These are phyloP conservation scores for Andinoacara biseriatus DNA, from an alignment of 2,113 vertebrate genomes.

Conservation along the genomic window DNA sequence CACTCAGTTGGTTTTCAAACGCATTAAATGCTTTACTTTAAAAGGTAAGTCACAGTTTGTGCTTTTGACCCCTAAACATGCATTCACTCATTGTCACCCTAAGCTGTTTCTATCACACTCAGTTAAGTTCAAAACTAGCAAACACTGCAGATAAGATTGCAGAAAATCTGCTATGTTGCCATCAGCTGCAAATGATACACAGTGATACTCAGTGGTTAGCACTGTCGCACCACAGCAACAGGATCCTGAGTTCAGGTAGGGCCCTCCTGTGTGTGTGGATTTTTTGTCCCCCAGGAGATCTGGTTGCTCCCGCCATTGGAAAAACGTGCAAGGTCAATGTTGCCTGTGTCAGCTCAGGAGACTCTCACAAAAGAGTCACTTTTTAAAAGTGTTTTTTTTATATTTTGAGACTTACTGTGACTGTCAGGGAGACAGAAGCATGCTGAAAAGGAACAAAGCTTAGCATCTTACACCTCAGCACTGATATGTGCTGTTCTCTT, in stretches of 20 bases:
- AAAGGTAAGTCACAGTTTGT: neutral
- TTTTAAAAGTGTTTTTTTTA: neutral
- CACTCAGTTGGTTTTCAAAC: neutral
- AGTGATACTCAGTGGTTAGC: neutral
- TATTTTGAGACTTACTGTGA: neutral
- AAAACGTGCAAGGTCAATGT: neutral
- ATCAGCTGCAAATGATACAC: neutral
- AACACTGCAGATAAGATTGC: neutral
- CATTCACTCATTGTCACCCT: neutral
- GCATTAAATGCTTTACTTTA: neutral
- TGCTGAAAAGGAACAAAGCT: neutral
- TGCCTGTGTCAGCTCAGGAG: no score
- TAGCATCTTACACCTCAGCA: neutral
- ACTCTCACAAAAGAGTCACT: no score
- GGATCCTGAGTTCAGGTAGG: neutral
- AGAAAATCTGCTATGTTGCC: neutral
- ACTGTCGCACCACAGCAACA: neutral
- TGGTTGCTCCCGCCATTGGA: rapidly evolving
- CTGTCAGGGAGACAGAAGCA: neutral
- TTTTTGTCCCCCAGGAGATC: neutral
- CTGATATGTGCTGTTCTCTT: neutral
- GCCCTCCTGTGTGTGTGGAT: neutral
- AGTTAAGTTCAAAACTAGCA: neutral
- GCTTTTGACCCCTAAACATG: neutral
- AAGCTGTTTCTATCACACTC: neutral